Conservation (phyloP, 2,888 invertebrate genomes). For the Polyommatus iphigenia region DNA sequence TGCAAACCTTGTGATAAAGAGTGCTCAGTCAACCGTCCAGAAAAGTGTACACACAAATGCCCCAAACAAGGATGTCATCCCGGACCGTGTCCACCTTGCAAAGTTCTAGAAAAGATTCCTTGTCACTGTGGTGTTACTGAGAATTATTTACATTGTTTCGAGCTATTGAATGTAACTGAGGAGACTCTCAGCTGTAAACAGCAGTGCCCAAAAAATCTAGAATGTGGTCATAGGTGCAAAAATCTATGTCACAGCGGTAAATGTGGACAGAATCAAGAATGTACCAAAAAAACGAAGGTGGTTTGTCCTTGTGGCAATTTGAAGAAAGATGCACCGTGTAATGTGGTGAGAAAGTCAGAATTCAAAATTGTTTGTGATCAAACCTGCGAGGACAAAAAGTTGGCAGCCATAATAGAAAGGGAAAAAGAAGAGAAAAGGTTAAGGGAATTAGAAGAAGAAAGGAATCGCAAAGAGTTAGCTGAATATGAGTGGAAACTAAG, state of each 20-base stretch:
- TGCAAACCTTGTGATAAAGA: constrained; percentile 71
- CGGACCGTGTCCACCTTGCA: constrained; percentile 88
- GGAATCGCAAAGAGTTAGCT: constrained; percentile 86
- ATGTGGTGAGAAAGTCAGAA: constrained; percentile 70
- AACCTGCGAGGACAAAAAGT: constrained; percentile 80
- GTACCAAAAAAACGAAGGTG: constrained; percentile 89
- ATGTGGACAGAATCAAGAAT: constrained; percentile 84
- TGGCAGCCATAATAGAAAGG: constrained; percentile 75
- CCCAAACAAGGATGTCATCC: constrained; percentile 84
- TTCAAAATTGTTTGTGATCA: constrained; percentile 82
- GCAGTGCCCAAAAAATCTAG: constrained; percentile 92
- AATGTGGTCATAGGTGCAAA: constrained; percentile 92
- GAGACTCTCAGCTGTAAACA: constrained; percentile 86
- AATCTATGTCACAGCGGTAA: constrained; percentile 86
- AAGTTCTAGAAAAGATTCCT: constrained; percentile 82
- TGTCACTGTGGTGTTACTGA: constrained; percentile 92
- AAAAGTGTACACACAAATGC: constrained; percentile 88
- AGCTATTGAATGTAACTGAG: constrained; percentile 79
- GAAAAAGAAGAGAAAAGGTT: constrained; percentile 78
- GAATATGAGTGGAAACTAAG: constrained; percentile 88
- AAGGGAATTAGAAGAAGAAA: constrained; percentile 82
- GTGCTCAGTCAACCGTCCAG: constrained; percentile 83
- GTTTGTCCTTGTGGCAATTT: constrained; percentile 88
- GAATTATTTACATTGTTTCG: constrained; percentile 86
- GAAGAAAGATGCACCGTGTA: constrained; percentile 87